Evolutionary conservation across 2,888 invertebrate species (phyloP), one percentile per base, ranked within the genome.

Genomic region (Agrypnus murinus): DNA sequence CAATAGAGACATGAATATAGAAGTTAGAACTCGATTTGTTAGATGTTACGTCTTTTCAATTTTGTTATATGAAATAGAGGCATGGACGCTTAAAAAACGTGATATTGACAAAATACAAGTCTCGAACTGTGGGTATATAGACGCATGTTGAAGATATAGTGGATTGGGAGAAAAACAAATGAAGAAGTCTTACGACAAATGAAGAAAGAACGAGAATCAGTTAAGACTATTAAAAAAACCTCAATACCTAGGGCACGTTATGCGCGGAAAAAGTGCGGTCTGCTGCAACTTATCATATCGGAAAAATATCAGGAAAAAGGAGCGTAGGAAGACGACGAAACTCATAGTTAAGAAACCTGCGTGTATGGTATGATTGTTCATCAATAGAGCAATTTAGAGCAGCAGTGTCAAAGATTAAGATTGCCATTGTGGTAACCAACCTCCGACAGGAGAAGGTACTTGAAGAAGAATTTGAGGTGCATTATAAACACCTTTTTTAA

Each of bases 401-500:
- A 17, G 48, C 48, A n/a, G 25, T 25, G 25, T 48, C 48, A 5
- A 48, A 19, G 15, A 17, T 48, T 8, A 1, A 48, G 19, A 48
- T 25, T 7, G 17, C 19, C 48, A 48, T 48, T 10, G 19, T 48
- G 48, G 8, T 48, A 48, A 7, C 12, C 14, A 46, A 15, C 12
- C 17, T 46, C 19, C 7, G 19, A 10, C 2, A 48, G 48, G 48
- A 48, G 17, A 48, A 12, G 48, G 48, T 10, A 48, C 48, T 8
- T 25, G 1, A 48, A 48, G 48, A 48, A 48, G 48, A 48, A 48
- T n/a, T n/a, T n/a, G n/a, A n/a, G n/a, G n/a, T n/a, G n/a, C n/a
- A n/a, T n/a, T n/a, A n/a, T n/a, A n/a, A n/a, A n/a, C n/a, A n/a
- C n/a, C n/a, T n/a, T n/a, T n/a, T n/a, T n/a, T n/a, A n/a, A n/a